Base-by-base conservation (phyloP, 1,140 invertebrate species). In the Dendroctonus valens region DNA sequence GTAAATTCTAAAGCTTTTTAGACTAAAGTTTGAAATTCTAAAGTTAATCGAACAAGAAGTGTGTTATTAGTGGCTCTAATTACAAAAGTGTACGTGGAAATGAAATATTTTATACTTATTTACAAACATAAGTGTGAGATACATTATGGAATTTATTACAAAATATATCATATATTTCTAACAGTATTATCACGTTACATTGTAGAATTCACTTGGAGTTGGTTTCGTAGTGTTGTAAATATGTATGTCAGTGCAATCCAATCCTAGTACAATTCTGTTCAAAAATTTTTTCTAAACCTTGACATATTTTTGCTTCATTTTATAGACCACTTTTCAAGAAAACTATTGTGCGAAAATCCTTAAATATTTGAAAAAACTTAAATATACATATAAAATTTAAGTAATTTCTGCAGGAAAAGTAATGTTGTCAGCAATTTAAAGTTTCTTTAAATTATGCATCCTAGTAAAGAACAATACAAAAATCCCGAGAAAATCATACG, bases 101-200 rank as follows among this genome's bases (percentile, higher is more conserved):
- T 26, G 1, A 26, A 26, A 26, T 26, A 26, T 12, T 9, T 52
- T 0, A 54, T 54, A 7, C 38, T 3, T 54, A 38, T 54, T 11
- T 54, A 54, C 52, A 54, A 54, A 54, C 6, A 26, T 9, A n/a
- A 54, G n/a, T 9, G 5, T 54, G 52, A 12, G 26, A 54, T 54
- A 54, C 52, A 54, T 39, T 54, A 38, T 54, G 14, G 38, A 41
- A 14, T 58, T 58, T 58, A 44, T 58, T 58, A 58, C 55, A 58
- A 58, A 58, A 58, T 52, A 52, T 52, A 15, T 52, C 37, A 26
- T 52, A 5, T 44, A 58, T 41, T 58, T 58, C 55, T 58, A 58
- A 15, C 38, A 15, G 55, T 58, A 58, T 58, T 58, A 58, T 58
- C 55, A 58, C 55, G 55, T 58, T 58, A 58, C 40, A 58, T 44